phyloP scores from a whole-genome alignment of 2,113 vertebrate species.

The Macaca nemestrina region DNA sequence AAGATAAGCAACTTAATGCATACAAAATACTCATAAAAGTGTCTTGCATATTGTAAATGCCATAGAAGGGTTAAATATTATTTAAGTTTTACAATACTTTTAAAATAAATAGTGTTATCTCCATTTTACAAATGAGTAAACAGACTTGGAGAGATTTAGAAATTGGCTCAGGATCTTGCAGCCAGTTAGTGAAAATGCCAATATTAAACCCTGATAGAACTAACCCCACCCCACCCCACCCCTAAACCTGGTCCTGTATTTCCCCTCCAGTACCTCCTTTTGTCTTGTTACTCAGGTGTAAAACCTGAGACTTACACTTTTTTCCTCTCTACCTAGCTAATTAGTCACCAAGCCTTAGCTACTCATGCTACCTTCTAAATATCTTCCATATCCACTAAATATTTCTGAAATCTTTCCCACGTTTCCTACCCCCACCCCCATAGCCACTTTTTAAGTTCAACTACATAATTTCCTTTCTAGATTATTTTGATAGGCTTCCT shows the following conservation, averaged over 20 bases:
- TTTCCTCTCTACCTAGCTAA: not conserved
- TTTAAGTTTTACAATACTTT: not conserved
- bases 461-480: not conserved
- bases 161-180: not conserved
- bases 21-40: not conserved
- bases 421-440: no score
- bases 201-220: not conserved
- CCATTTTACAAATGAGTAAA: not conserved
- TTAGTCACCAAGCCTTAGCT: not conserved
- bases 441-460: not conserved
- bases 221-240: accelerated
- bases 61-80: not conserved
- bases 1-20: not conserved
- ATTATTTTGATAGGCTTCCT: not conserved
- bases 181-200: not conserved
- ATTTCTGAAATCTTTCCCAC: not conserved
- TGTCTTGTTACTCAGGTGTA: not conserved
- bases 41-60: not conserved
- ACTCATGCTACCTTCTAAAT: not conserved
- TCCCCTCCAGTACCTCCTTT: not conserved
- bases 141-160: not conserved
- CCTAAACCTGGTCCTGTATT: not conserved
- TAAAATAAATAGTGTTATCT: not conserved
- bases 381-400: not conserved
- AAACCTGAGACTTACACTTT: not conserved